Evolutionary conservation across 1,140 invertebrate genomes (phyloP), one percentile per base, ranked within the genome.

Genomic region (Drosophila rhopaloa): DNA sequence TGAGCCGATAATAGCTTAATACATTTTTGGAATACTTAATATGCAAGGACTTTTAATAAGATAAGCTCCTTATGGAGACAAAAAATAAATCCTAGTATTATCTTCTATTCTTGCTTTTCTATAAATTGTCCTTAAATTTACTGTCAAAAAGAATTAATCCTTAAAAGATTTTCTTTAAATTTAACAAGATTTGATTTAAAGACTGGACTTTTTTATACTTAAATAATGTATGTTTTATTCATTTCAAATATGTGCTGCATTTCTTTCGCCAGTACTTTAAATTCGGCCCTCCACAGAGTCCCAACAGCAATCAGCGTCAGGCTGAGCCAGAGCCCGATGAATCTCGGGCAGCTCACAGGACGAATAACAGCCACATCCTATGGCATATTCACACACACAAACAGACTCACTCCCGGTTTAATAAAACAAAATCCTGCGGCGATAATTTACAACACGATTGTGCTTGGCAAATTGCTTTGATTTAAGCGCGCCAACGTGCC

Each of bases 341-440:
- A 65, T 86, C 79, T 65, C 57, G 50, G 74, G 29, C 14, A 38
- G 32, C 35, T 59, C 51, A 60, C 51, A 74, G 54, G 27, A 56
- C 50, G 38, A 44, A 41, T 66, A 54, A 16, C 38, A 51, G 40
- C n/a, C 46, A 29, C 59, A 50, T 27, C 43, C 59, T 32, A 57
- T 47, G 47, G 37, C 79, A 66, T 40, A 62, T 57, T 58, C 44
- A 76, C 76, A 76, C 78, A 63, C 74, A 68, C 55, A 48, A 32
- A 40, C 38, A 37, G 37, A n/a, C 50, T 16, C 14, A 70, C 75
- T 70, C 57, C 58, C 62, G 78, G 84, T 88, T 88, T 88, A 88
- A 88, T 88, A 88, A 88, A 88, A 88, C 83, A 88, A 83, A 88
- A 88, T 88, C 83, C 83, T 88, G 84, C 76, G 79, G 83, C 83